A percentile compares a stretch with the other conserved stretches of the same genome.
Evolutionary conservation across 2,113 vertebrate genomes (phyloP).

Genomic region (Zootoca vivipara): DNA sequence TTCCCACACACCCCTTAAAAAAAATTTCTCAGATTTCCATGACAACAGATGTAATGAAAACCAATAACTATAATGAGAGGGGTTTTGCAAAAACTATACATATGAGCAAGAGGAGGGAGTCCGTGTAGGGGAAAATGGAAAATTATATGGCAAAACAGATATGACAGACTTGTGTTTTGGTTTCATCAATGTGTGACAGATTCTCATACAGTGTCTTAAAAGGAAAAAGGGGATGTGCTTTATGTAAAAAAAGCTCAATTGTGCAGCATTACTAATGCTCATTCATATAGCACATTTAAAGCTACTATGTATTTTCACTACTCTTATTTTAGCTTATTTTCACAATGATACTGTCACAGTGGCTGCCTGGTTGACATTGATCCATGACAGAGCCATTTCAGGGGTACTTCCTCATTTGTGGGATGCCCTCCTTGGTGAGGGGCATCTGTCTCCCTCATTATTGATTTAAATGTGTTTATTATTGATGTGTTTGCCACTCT

Average conservation of each 20-base stretch:
- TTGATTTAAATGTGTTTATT: too few relatives aligned
- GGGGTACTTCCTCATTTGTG: too few relatives aligned
- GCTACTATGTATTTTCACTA: not conserved
- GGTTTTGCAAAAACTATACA: not conserved
- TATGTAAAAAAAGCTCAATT: not conserved
- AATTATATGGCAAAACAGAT: not conserved
- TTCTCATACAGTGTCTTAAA: too few relatives aligned
- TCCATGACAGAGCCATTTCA: too few relatives aligned
- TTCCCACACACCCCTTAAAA: too few relatives aligned
- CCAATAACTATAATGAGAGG: not conserved
- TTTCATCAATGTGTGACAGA: not conserved
- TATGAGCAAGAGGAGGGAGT: not conserved
- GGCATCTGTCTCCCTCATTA: too few relatives aligned
- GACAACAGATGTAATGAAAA: constrained; percentile 61
- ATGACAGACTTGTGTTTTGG: not conserved
- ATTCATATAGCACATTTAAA: not conserved
- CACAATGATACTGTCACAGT: too few relatives aligned
- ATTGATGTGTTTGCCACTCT: too few relatives aligned
- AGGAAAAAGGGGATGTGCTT: not conserved
- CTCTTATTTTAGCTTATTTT: too few relatives aligned
- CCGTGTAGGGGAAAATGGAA: not conserved
- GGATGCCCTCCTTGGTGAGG: too few relatives aligned
- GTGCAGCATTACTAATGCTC: not conserved
- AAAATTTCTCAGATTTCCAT: constrained; percentile 71
- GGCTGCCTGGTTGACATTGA: too few relatives aligned